Evolutionary conservation across 1,140 invertebrate genomes (phyloP), one percentile per base, ranked within the genome.

Genomic region (Octopus sinensis): DNA sequence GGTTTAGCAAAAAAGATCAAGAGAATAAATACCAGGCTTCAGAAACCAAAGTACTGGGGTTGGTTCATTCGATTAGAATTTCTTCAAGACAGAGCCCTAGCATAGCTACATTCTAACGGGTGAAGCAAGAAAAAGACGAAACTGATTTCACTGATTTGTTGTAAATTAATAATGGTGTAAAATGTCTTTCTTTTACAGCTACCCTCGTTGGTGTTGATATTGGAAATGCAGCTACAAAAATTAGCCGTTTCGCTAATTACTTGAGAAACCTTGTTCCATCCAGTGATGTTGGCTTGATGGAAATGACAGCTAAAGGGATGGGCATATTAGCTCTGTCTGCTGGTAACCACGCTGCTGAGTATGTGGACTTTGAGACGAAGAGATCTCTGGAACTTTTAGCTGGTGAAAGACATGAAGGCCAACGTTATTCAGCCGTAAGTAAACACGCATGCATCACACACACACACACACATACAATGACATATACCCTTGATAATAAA

Each of bases 301-400:
- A 98, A 92, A 92, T 98, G 82, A 96, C 96, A n/a, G 96, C 97
- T 17, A 96, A 96, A 88, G 97, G 97, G 9, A 94, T 98, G 83
- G 97, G 97, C 0, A 95, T 95, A 84, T 91, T 99, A 76, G 96
- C 96, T 4, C 92, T 96, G 13, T 95, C 96, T 7, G 97, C 96
- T 30, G 97, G 96, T 17, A 96, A 96, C 0, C 96, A 96, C 89
- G 95, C 96, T 77, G 96, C 96, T 0, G 96, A 97, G 87, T 98
- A 98, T 91, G 96, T 98, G 4, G 96, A 98, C 86, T 98, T 97
- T 92, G 96, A 98, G 91, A 96, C 98, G 0, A 97, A 97, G 90
- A 92, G 95, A 86, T 96, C 97, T 7, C 96, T 98, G 88, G 97
- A 98, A 89, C 98, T 96, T 96, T 91, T 98, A 0, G 93, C 93